Evolutionary conservation across 2,113 vertebrate species (phyloP), one percentile per base, ranked within the genome.

Genomic region (Elephas maximus): DNA sequence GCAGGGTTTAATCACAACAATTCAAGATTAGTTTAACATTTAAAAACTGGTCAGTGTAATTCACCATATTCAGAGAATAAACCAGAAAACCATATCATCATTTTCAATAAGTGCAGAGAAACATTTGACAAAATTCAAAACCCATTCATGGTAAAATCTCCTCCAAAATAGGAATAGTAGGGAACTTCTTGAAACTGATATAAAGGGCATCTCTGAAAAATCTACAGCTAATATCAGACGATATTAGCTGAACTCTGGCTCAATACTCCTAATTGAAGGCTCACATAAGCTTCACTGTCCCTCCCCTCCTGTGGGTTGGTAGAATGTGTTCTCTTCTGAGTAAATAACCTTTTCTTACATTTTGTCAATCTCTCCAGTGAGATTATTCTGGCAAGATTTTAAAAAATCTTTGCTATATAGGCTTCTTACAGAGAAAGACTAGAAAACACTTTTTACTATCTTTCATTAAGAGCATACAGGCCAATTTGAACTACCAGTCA

Each of bases 21-120:
- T 60, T 79, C 88, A 85, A 67, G 33, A 30, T 84, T 93, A 71
- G 5, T 80, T 84, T 94, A 57, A 74, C 73, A 92, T 48, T 74
- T 79, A 65, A 84, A 91, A 85, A 30, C 28, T 77, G 73, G 53
- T 88, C 44, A 62, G 28, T 82, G 8, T 51, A 90, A 79, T 57
- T 89, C 28, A 69, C 53, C 9, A 62, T 62, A 48, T 81, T 87
- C 11, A 93, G 26, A 62, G n/a, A 17, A 89, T 63, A 37, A 45
- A 80, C 80, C 3, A 76, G 23, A 87, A 93, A 93, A 86, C 8
- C 5, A 62, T 30, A 48, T 78, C 60, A 76, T 79, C 33, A 76
- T 91, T 63, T 63, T 78, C 11, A 87, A 37, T 74, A 80, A 79
- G 17, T 85, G 24, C 15, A 45, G 78, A 84, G 24, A 74, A 65